Base-by-base conservation (phyloP, 2,113 vertebrate species). In the Chaetodon auriga region DNA sequence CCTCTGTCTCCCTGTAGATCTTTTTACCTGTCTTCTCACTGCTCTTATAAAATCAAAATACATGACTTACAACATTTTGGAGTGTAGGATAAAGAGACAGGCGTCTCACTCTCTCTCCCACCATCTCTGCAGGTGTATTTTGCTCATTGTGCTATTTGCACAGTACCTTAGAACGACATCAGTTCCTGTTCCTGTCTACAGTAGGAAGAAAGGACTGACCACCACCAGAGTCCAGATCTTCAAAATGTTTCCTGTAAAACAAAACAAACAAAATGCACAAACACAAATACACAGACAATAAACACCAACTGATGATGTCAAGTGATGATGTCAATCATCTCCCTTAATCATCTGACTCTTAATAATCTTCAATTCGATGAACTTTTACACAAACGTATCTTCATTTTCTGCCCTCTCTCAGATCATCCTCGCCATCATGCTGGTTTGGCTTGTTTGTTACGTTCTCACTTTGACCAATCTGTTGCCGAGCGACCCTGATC, bases 381-480 rank as follows among this genome's bases (percentile, higher is more conserved):
- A 13, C 11, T 21, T 53, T 30, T 18, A 30, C 15, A 30, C 15
- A 53, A 15, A 53, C 2, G 30, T 6, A 46, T 66, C 5, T 41
- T 23, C 0, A n/a, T 12, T 23, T 21, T 21, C 13, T 72, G 5
- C 30, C 13, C 1, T 19, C 3, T 87, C 54, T 68, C 90, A 99
- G 98, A 99, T 99, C 76, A 97, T 99, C 81, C 91, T 99, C 55
- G 97, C 98, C 84, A 97, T 99, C 92, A 93, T 97, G 96, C 21
- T 97, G 15, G 95, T 97, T 62, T 99, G 98, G 98, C 87, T 99
- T 5, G 80, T 98, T n/a, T 99, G 98, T 88, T 99, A 99, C n/a
- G 48, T 97, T 81, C 93, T 99, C 71, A 99, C 98, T 0, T 80
- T 95, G 83, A 96, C 95, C 0, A 57, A 96, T 0, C 87, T 96